Base-by-base conservation (phyloP, 2,113 vertebrate species). In the Oenanthe oenanthe region DNA sequence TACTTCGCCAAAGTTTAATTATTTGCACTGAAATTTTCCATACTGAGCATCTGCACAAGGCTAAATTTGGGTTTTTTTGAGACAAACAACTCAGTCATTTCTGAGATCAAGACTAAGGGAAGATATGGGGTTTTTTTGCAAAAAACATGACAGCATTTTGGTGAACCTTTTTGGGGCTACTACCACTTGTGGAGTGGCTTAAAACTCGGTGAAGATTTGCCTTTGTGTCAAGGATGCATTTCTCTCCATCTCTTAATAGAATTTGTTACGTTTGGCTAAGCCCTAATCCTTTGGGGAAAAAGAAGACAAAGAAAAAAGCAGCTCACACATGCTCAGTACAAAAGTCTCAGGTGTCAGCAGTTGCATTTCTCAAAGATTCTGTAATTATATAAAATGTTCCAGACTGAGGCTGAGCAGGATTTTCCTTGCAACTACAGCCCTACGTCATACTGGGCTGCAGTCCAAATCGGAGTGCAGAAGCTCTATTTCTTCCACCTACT, bases 261-360 rank as follows among this genome's bases (percentile, higher is more conserved):
- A 74, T 60, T 45, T 82, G 24, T 83, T 28, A 78, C 14, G 58
- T 60, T 88, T 85, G 71, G 14, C 70, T n/a, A 85, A 42, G 17
- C 47, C 51, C 16, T 79, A 75, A 51, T 25, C 22, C 28, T 85
- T 42, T 0, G 1, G 31, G 17, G 4, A 9, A 63, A 62, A 13
- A 29, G 4, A 45, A 45, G 18, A 45, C 24, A 4, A 47, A 25
- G 25, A 32, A 50, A 34, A 68, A 31, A 3, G 4, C 51, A 42
- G 66, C 50, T 82, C 38, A 87, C 47, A 88, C 87, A 89, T 89
- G 87, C 90, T 89, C 54, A 58, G 58, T 91, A 47, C 31, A 50
- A 36, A 85, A 91, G 74, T 89, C 92, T 96, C 92, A 96, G 93
- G 94, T 95, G 91, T 96, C 87, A 95, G 89, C 85, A 94, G 89